Percentiles rank a stretch among this genome's conserved stretches.
Conservation (phyloP, 2,888 invertebrate species). For the Rotaria magnacalcarata region DNA sequence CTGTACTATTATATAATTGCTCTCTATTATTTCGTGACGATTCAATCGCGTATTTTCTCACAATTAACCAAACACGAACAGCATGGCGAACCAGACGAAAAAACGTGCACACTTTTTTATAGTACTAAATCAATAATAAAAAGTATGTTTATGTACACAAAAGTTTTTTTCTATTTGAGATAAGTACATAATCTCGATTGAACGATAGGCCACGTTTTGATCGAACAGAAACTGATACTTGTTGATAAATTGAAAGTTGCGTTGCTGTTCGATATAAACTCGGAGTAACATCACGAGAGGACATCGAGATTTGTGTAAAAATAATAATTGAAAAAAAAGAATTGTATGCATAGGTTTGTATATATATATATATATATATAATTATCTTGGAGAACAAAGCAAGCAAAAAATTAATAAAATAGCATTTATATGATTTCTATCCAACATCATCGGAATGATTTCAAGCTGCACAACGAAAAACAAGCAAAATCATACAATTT, state of each 20-base stretch:
- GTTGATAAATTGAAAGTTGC: not conserved
- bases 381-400: not conserved
- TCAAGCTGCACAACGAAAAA: not conserved
- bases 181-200: not conserved
- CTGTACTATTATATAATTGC: not conserved
- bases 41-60: not conserved
- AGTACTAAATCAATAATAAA: not conserved
- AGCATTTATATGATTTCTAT: not conserved
- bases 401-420: constrained; percentile 12
- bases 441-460: not conserved
- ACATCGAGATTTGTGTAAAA: not conserved
- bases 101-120: not conserved
- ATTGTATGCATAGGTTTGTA: not conserved
- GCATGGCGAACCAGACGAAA: not conserved
- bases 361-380: not conserved
- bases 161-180: no score
- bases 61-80: constrained; percentile 1
- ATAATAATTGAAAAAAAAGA: not conserved
- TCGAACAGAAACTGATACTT: not conserved
- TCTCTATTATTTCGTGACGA: not conserved
- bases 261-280: not conserved
- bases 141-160: no score
- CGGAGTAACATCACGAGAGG: not conserved
- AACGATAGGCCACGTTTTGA: not conserved
- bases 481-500: not conserved